Evolutionary conservation across 2,888 invertebrate species (phyloP).

Genomic region (Heterodera filipjevi): DNA sequence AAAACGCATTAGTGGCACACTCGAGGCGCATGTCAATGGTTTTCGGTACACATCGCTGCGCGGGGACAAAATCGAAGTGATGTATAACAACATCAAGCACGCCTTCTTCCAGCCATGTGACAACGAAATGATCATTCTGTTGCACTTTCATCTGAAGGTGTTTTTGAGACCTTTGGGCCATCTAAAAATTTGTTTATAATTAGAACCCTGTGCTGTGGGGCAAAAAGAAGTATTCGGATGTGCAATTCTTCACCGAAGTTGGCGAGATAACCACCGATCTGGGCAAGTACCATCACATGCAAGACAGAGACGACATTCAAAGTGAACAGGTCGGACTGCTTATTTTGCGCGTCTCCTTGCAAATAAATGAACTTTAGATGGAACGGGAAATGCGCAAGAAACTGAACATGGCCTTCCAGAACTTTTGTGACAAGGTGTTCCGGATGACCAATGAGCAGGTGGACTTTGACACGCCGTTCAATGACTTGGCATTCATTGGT

Average conservation of each 20-base stretch:
- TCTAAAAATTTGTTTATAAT: constrained; percentile 38
- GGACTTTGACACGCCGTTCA: constrained; percentile 97
- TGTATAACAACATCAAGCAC: constrained; percentile 98
- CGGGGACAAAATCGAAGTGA: constrained; percentile 97
- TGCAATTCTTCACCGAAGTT: constrained; percentile 99
- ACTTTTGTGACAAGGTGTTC: constrained; percentile 95
- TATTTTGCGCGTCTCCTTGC: no score
- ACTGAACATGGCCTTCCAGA: constrained; percentile 94
- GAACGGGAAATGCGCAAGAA: constrained; percentile 94
- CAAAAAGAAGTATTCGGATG: constrained; percentile 97
- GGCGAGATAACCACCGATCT: constrained; percentile 99
- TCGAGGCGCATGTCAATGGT: constrained; percentile 95
- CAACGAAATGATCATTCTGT: constrained; percentile 97
- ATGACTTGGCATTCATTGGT: constrained; percentile 95
- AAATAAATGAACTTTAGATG: constrained; percentile 70
- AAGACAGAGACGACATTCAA: constrained; percentile 95
- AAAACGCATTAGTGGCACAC: constrained; percentile 71
- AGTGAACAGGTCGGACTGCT: constrained; percentile 79
- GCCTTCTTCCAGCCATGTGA: constrained; percentile 91
- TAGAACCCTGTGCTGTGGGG: constrained; percentile 98
- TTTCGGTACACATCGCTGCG: constrained; percentile 93
- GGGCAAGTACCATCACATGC: constrained; percentile 99
- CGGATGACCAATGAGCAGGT: constrained; percentile 92
- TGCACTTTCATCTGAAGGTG: constrained; percentile 94
- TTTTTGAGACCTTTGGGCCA: neutral